Base-by-base conservation (phyloP, 2,797 vertebrate genomes). In the Chelidonichthys spinosus region DNA sequence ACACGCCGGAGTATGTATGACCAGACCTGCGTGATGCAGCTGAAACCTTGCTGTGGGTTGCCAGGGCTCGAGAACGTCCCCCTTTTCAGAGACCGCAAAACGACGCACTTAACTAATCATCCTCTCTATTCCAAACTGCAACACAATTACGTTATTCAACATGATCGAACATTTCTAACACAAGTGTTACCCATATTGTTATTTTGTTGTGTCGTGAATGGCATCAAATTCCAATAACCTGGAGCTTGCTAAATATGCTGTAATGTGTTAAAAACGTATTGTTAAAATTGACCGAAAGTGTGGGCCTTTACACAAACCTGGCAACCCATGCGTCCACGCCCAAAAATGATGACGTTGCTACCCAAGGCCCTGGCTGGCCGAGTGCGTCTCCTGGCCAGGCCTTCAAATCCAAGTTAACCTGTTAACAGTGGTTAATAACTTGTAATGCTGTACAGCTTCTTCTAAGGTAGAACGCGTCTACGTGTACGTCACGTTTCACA, bases 271-370 rank as follows among this genome's bases (percentile, higher is more conserved):
- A 5, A 61, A 60, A 42, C 39, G 7, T 11, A 18, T 11, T 17
- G 25, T 36, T 35, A 0, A 37, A 53, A 32, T 36, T 4, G 1
- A 25, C 15, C 6, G 37, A 54, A 79, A 71, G 11, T 35, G 75
- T 42, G 70, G 61, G 36, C 61, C 81, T 82, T 74, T 18, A 7
- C 2, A 11, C 15, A 39, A 2, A 89, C 36, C 82, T 93, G 92
- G 91, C 92, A 92, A 89, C 63, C 79, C 25, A 52, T 54, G 14
- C 61, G 66, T 79, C 78, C 83, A 92, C 89, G 91, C 91, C 91
- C 89, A 78, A 68, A 84, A 58, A 4, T 17, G 63, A 89, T 92
- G 89, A 93, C 90, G 91, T 85, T 39, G 4, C 53, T 40, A 40
- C 62, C 65, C 11, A 6, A 64, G 83, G 78, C 75, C 84, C 66